phyloP scores from a whole-genome alignment of 2,797 vertebrate species.

The Orientallactaga sibirica region DNA sequence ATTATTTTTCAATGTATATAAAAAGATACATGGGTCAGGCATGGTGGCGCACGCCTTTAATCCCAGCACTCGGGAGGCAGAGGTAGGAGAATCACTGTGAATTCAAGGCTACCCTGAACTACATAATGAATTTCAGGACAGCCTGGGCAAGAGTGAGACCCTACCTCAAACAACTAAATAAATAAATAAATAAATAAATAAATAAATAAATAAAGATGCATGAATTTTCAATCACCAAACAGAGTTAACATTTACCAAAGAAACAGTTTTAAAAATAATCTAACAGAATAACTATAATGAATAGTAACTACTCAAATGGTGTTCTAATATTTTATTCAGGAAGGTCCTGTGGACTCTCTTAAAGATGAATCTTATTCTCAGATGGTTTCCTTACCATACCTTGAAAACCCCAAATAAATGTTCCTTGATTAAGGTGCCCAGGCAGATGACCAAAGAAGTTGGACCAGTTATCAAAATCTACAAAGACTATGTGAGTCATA shows the following conservation, averaged over 20 bases:
- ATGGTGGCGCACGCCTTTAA: no score
- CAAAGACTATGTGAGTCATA: slow-evolving; percentile 92
- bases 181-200: background rate
- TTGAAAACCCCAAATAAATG: slow-evolving; percentile 93
- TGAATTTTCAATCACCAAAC: slow-evolving; percentile 32
- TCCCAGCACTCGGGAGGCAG: no score
- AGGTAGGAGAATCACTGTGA: no score
- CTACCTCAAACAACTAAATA: no score
- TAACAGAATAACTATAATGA: slow-evolving; percentile 41
- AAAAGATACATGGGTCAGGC: background rate
- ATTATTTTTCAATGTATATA: background rate
- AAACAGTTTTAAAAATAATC: slow-evolving; percentile 8
- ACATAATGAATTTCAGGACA: no score
- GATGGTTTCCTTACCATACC: slow-evolving; percentile 84
- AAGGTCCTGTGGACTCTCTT: slow-evolving; percentile 28
- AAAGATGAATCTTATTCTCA: slow-evolving; percentile 9
- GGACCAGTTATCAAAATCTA: slow-evolving; percentile 92
- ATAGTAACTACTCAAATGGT: slow-evolving; percentile 30
- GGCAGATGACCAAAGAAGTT: slow-evolving; percentile 90
- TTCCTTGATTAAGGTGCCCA: slow-evolving; percentile 90
- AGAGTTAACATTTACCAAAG: background rate
- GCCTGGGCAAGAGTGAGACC: no score
- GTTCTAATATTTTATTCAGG: background rate
- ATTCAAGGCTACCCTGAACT: no score
- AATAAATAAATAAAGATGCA: background rate